Conservation (phyloP, 2,113 vertebrate species). For the Prinia subflava region DNA sequence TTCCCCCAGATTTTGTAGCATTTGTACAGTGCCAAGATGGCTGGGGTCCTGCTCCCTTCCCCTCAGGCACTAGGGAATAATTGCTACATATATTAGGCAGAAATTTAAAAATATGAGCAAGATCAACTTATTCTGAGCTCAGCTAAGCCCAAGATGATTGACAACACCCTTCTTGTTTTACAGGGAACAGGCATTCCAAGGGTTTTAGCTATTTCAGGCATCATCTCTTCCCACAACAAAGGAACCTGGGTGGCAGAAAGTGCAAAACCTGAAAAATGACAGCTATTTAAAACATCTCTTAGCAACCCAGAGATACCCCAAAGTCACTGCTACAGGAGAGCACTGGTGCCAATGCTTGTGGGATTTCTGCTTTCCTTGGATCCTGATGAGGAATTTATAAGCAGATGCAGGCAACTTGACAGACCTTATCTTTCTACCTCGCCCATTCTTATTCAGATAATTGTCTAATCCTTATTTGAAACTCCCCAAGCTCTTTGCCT, state of each 20-base stretch:
- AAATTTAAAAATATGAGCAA: background rate
- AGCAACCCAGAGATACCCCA: background rate
- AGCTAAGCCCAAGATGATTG: background rate
- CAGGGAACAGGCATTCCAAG: background rate
- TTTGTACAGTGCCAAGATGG: background rate
- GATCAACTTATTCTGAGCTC: background rate
- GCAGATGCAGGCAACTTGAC: background rate
- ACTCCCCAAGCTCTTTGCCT: slow-evolving; percentile 7
- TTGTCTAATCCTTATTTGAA: slow-evolving; percentile 10
- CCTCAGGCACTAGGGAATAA: background rate
- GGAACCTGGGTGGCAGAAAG: background rate
- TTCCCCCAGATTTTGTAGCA: background rate
- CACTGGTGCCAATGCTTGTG: background rate
- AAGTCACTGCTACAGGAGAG: background rate
- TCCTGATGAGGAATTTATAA: background rate
- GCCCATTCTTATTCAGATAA: background rate
- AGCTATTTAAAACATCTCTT: background rate
- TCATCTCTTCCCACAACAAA: background rate
- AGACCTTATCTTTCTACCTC: background rate
- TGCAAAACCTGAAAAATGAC: background rate
- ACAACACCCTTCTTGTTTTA: background rate
- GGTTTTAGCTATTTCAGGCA: background rate
- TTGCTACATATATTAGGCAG: background rate
- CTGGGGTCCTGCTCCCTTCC: background rate
- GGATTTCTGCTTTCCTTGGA: background rate